phyloP scores from a whole-genome alignment of 2,797 vertebrate genomes.

The Antennarius maculatus region DNA sequence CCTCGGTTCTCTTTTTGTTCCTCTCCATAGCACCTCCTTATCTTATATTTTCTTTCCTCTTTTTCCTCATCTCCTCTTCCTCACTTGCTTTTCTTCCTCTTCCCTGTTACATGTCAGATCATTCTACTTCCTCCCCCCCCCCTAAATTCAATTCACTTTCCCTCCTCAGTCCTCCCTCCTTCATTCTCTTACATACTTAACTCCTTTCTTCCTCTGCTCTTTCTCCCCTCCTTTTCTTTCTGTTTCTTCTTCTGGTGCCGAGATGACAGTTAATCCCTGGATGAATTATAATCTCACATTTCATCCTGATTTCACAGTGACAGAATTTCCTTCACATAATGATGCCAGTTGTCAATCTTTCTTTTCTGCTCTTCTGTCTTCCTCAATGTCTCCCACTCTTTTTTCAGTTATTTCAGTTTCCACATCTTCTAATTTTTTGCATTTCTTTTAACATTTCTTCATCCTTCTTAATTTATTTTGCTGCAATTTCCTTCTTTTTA shows the following conservation, averaged over 20 bases:
- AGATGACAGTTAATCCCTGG: conserved; percentile 86
- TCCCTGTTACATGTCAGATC: no score
- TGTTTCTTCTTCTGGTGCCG: conserved; percentile 55
- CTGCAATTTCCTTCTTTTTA: conserved; percentile 9
- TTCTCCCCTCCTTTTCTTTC: conserved; percentile 46
- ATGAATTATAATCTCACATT: conserved; percentile 95
- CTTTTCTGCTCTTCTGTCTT: conserved; percentile 59
- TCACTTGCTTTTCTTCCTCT: conserved; percentile 23
- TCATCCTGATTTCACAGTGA: conserved; percentile 92
- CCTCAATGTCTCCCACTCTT: conserved; percentile 20
- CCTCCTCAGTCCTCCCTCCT: not conserved
- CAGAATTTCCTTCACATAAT: conserved; percentile 87
- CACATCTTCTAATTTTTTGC: not conserved
- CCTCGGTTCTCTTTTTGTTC: not conserved
- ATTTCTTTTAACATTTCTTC: not conserved
- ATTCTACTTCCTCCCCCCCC: no score
- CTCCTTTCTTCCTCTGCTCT: conserved; percentile 51
- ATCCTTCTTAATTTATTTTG: not conserved
- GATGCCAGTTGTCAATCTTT: conserved; percentile 84
- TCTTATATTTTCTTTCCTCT: not conserved
- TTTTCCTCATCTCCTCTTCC: conserved; percentile 42
- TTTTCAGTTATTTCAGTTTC: conserved; percentile 6
- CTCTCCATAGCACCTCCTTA: not conserved
- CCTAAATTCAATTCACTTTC: not conserved
- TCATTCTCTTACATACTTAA: not conserved